Evolutionary conservation across 2,888 invertebrate species (phyloP).

Genomic region (Mythimna pallens): DNA sequence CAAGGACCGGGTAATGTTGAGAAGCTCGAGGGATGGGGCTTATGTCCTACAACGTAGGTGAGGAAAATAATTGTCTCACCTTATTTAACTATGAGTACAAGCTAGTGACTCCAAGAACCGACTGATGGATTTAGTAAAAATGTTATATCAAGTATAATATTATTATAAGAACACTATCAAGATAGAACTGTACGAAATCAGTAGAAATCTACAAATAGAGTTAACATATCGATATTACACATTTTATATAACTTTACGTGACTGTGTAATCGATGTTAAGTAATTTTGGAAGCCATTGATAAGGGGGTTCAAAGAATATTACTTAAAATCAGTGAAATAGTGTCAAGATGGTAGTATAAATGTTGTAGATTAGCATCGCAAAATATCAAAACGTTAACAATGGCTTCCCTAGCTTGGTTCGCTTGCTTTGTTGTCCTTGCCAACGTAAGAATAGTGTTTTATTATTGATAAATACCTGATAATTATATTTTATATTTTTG

Average conservation of each 20-base stretch:
- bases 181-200: background rate
- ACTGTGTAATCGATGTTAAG: slow-evolving; percentile 50
- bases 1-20: too few species aligned
- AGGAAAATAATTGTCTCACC: background rate
- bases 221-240: slow-evolving; percentile 23
- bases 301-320: slow-evolving; percentile 60
- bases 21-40: too few species aligned
- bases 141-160: too few species aligned
- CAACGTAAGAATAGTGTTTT: slow-evolving; percentile 71
- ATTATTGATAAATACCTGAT: background rate
- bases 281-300: slow-evolving; percentile 63
- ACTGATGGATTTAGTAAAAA: background rate
- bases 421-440: slow-evolving; percentile 70
- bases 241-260: slow-evolving; percentile 69
- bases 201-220: slow-evolving; percentile 18
- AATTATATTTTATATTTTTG: background rate
- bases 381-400: slow-evolving; percentile 62
- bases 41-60: too few species aligned
- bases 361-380: slow-evolving; percentile 57
- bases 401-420: slow-evolving; percentile 75
- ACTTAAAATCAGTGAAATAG: slow-evolving; percentile 54
- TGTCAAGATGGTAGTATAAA: slow-evolving; percentile 69
- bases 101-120: too few species aligned
- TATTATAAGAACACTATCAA: background rate
- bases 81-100: too few species aligned